Evolutionary conservation across 2,888 invertebrate genomes (phyloP), one percentile per base, ranked within the genome.

Genomic region (Epinotia bilunana): DNA sequence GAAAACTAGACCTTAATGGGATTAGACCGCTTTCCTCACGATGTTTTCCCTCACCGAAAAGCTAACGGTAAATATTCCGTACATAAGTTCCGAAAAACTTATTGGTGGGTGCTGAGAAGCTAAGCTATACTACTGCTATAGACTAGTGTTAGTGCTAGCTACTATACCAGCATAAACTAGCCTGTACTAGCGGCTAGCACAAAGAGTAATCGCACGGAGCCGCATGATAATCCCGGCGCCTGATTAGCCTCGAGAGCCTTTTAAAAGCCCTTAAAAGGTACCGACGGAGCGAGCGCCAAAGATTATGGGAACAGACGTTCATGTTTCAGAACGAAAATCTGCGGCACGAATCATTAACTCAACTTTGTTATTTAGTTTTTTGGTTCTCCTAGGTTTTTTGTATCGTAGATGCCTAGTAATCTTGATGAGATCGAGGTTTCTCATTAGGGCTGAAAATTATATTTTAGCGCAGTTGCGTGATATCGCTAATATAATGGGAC

Each of bases 231-330:
- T 88, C 83, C 83, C 83, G 78, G 78, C 85, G 74, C 81, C 79
- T 91, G 87, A 90, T 90, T 90, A 90, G 87, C 83, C 80, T 83
- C 80, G 85, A 85, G 85, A 89, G 89, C 85, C 84, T 88, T 90
- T 87, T 88, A 87, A 88, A 90, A 89, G 88, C 88, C 86, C 89
- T 72, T 88, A 82, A 83, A 83, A 83, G 83, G 83, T 83, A 80
- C 80, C 79, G 77, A 67, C 39, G 39, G 20, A 53, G 43, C 23
- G 20, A n/a, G 39, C 3, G 64, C 1, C 62, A 77, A 76, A 75
- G 71, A 77, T 70, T 76, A 78, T 63, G 53, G 60, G 60, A 72
- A 65, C 72, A 73, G 73, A 73, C 69, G 60, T 70, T 60, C 3
- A 11, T 49, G 12, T 53, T 20, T 20, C 9, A 9, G 6, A 5